phyloP scores from a whole-genome alignment of 2,797 vertebrate genomes.

The Phalloptychus januarius region DNA sequence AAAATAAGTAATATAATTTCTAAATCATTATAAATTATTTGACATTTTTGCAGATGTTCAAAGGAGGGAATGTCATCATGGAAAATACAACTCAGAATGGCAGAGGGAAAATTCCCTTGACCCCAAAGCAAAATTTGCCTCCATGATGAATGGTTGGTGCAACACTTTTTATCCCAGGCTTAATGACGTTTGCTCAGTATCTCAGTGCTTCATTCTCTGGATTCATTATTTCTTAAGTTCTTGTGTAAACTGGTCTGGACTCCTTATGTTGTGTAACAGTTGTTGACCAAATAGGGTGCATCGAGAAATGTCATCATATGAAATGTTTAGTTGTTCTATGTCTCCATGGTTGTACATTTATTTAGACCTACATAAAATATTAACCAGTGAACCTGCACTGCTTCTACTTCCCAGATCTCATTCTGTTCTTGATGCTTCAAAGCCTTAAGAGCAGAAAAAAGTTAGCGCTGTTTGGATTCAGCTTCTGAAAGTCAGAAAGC shows the following conservation, averaged over 20 bases:
- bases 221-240: too few species aligned
- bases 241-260: too few species aligned
- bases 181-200: neutral
- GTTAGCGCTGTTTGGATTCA: too few species aligned
- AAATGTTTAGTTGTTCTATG: neutral
- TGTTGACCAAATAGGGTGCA: too few species aligned
- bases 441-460: neutral
- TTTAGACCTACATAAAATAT: neutral
- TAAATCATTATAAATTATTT: neutral
- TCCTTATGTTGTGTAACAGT: too few species aligned
- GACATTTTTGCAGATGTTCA: slow-evolving; percentile 19
- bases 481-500: neutral
- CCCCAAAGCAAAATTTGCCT: slow-evolving; percentile 23
- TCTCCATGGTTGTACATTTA: neutral
- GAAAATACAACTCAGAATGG: neutral
- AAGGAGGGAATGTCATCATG: slow-evolving; percentile 10
- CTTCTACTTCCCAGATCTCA: neutral
- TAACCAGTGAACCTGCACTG: too few species aligned
- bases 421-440: neutral
- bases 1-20: neutral
- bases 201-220: neutral
- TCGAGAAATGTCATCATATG: too few species aligned
- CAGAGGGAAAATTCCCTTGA: slow-evolving; percentile 31
- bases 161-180: neutral
- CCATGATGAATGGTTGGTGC: slow-evolving; percentile 31